phyloP scores from a whole-genome alignment of 2,888 invertebrate genomes.

The Eustalomyia histrio region DNA sequence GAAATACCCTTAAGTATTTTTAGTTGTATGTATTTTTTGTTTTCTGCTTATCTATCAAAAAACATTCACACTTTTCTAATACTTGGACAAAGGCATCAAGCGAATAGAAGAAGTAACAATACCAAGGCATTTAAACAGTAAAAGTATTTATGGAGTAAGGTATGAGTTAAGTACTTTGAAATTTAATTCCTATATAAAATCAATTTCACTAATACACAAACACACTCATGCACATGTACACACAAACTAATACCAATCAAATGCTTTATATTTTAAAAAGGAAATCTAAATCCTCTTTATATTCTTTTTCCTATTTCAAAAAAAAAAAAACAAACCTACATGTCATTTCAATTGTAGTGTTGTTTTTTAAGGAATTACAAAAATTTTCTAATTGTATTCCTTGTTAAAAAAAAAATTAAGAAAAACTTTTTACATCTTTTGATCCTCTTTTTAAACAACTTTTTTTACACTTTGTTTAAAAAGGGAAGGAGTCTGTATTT shows the following conservation, averaged over 20 bases:
- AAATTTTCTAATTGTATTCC: slow-evolving; percentile 24
- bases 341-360: slow-evolving; percentile 22
- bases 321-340: background rate
- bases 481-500: background rate
- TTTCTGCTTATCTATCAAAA: slow-evolving; percentile 59
- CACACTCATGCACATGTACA: background rate
- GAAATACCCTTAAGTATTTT: slow-evolving; percentile 26
- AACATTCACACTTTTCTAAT: slow-evolving; percentile 44
- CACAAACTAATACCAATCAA: background rate
- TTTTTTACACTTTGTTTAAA: background rate
- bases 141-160: slow-evolving; percentile 19
- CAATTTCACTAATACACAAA: background rate
- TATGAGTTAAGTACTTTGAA: slow-evolving; percentile 13
- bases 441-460: slow-evolving; percentile 6
- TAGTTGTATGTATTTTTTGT: slow-evolving; percentile 1
- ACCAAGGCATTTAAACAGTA: background rate
- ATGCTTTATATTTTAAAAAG: slow-evolving; percentile 1
- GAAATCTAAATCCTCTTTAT: slow-evolving; percentile 24
- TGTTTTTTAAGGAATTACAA: slow-evolving; percentile 15
- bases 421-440: slow-evolving; percentile 17
- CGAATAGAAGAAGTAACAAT: background rate
- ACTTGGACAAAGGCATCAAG: slow-evolving; percentile 4
- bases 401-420: slow-evolving; percentile 6
- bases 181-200: slow-evolving; percentile 37
- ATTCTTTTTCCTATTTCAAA: background rate